phyloP scores from a whole-genome alignment of 2,113 vertebrate genomes.

The Oceanites oceanicus region DNA sequence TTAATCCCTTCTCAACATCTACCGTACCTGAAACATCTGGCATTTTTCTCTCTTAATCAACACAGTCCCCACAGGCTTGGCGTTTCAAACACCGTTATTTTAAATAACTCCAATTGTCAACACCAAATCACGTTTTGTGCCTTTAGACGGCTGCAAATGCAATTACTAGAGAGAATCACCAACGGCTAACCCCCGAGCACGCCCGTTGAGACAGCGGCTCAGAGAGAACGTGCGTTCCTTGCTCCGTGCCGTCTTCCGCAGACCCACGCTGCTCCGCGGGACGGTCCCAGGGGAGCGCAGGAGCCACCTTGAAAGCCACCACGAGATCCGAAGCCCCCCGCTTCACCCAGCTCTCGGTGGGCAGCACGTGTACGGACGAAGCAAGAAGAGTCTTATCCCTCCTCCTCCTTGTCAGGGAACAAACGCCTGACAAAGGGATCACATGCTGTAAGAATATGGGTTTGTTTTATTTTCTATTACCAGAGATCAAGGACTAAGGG shows the following conservation, averaged over 20 bases:
- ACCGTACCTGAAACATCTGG: slow-evolving; percentile 56
- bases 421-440: not conserved
- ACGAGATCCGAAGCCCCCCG: not conserved
- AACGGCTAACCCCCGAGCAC: not conserved
- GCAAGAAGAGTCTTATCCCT: not conserved
- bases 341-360: not conserved
- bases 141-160: not conserved
- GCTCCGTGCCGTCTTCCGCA: not conserved
- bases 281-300: not conserved
- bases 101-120: slow-evolving; percentile 21
- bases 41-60: slow-evolving; percentile 35
- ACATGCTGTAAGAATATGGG: not conserved
- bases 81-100: slow-evolving; percentile 45
- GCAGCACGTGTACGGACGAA: not conserved
- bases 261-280: not conserved
- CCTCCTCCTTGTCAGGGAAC: not conserved
- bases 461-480: not conserved
- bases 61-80: not conserved
- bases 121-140: not conserved
- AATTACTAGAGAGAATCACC: slow-evolving; percentile 9
- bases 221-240: not conserved
- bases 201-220: not conserved
- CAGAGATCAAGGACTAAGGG: not conserved
- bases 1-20: slow-evolving; percentile 28
- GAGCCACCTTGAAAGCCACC: not conserved